Percentiles rank a stretch among this genome's conserved stretches.
phyloP scores from a whole-genome alignment of 1,140 invertebrate genomes.

The Trichonephila clavipes region DNA sequence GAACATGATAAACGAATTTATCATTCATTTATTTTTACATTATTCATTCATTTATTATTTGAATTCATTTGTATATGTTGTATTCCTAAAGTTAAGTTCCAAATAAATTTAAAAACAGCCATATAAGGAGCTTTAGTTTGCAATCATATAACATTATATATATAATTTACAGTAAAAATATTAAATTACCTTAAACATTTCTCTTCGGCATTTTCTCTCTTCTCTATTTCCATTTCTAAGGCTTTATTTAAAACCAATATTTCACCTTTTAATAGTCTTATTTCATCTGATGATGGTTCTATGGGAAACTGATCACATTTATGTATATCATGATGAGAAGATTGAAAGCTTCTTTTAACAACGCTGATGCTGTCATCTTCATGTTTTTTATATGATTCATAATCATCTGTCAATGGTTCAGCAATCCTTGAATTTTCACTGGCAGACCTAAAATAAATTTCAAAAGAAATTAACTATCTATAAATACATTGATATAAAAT shows the following conservation, averaged over 20 bases:
- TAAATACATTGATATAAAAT: no score
- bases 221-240: constrained; percentile 48
- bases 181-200: constrained; percentile 42
- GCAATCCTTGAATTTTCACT: neutral
- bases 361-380: neutral
- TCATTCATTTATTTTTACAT: no score
- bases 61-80: no score
- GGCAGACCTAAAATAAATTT: neutral
- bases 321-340: neutral
- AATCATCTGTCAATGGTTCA: neutral
- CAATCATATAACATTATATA: no score
- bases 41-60: no score
- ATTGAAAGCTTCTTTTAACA: constrained; percentile 16
- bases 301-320: neutral
- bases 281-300: constrained; percentile 34
- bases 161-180: no score
- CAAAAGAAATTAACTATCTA: no score
- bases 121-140: no score
- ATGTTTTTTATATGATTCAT: constrained; percentile 5
- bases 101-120: no score
- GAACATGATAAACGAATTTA: no score
- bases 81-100: no score
- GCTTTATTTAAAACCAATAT: constrained; percentile 60
- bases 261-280: constrained; percentile 41
- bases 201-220: constrained; percentile 50